A percentile compares a stretch with the other conserved stretches of the same genome.
Conservation (phyloP, 1,140 invertebrate species). For the Tetragnatha versicolor region DNA sequence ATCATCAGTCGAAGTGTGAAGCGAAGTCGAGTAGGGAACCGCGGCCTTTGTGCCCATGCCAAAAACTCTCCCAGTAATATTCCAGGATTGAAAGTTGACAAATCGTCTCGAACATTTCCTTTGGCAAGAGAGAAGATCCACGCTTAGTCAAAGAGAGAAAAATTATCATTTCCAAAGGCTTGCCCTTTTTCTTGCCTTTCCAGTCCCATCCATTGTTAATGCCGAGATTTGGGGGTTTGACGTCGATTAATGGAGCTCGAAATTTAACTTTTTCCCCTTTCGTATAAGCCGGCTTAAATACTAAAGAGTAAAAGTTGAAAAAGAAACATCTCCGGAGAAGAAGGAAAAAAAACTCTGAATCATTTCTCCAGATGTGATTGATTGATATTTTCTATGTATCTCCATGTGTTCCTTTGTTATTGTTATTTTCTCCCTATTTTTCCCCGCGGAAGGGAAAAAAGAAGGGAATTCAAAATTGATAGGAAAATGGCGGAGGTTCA, state of each 20-base stretch:
- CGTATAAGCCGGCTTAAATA: slow-evolving; percentile 15
- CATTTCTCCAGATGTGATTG: slow-evolving; percentile 30
- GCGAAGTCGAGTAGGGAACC: not conserved
- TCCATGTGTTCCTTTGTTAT: slow-evolving; percentile 16
- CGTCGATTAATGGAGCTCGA: slow-evolving; percentile 14
- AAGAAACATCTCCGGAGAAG: not conserved
- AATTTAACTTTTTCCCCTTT: slow-evolving; percentile 8
- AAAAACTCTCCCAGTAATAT: slow-evolving; percentile 8
- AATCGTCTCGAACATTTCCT: slow-evolving; percentile 25
- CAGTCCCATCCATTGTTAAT: not conserved
- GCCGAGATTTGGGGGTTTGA: not conserved
- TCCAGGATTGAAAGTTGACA: slow-evolving; percentile 30
- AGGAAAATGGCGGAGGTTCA: slow-evolving; percentile 30
- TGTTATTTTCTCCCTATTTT: slow-evolving; percentile 10
- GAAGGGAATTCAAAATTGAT: slow-evolving; percentile 16
- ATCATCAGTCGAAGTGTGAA: not conserved
- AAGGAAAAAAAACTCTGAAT: not conserved
- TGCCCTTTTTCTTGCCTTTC: not conserved
- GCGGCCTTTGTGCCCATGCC: slow-evolving; percentile 13
- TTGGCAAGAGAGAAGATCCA: not conserved
- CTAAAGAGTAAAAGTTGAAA: slow-evolving; percentile 6
- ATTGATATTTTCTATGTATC: slow-evolving; percentile 38
- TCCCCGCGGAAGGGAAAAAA: not conserved
- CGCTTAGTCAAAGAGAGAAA: slow-evolving; percentile 11
- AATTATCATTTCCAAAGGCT: slow-evolving; percentile 15